Evolutionary conservation across 2,113 vertebrate genomes (phyloP).

Genomic region (Mormyrus iriodes): DNA sequence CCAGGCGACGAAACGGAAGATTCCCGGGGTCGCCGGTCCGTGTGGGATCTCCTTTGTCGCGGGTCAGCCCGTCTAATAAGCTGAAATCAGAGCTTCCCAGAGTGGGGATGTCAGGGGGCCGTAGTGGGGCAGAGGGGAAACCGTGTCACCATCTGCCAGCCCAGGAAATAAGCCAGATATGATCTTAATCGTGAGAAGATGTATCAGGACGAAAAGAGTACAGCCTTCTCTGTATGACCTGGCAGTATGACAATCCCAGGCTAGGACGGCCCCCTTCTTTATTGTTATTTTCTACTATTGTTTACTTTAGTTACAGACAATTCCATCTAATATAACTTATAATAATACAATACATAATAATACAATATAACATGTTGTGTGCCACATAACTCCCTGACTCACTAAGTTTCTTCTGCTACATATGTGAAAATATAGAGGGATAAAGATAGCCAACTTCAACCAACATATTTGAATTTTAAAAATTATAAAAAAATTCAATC

Average conservation of each 20-base stretch:
- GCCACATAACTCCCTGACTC: background rate
- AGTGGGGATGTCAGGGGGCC: background rate
- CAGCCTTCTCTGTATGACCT: background rate
- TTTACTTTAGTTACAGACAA: background rate
- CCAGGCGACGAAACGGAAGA: background rate
- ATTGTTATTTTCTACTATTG: background rate
- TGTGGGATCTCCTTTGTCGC: background rate
- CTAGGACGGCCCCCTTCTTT: conserved; percentile 10
- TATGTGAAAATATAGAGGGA: background rate
- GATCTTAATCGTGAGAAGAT: conserved; percentile 33
- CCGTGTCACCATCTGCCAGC: conserved; percentile 26
- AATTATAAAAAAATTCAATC: background rate
- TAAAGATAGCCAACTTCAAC: background rate
- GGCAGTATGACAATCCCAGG: no score
- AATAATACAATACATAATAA: background rate
- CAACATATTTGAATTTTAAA: background rate
- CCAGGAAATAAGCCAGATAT: conserved; percentile 31
- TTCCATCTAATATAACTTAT: background rate
- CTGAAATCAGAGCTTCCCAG: conserved; percentile 16
- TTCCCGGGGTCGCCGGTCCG: background rate
- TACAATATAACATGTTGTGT: background rate
- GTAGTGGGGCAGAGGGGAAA: background rate
- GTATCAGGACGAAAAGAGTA: background rate
- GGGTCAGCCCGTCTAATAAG: background rate
- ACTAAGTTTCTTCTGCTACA: background rate